phyloP scores from a whole-genome alignment of 2,113 vertebrate species.

The Corydoras maculifer region DNA sequence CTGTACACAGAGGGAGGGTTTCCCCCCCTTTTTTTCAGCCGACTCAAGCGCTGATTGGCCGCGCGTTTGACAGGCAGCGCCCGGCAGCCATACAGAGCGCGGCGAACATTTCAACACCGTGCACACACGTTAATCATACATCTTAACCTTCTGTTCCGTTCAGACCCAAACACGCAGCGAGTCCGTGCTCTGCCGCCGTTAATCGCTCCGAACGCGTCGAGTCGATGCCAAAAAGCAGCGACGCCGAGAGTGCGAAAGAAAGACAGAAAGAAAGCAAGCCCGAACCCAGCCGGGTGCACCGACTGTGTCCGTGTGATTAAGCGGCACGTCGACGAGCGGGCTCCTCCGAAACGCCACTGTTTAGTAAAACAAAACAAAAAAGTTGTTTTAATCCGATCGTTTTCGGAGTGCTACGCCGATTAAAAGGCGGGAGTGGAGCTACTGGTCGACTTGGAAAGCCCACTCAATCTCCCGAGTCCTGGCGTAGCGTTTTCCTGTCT shows the following conservation, averaged over 20 bases:
- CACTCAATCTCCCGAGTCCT: conserved; percentile 5
- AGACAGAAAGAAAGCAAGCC: neutral
- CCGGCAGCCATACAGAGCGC: conserved; percentile 62
- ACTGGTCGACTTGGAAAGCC: neutral
- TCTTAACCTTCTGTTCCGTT: conserved; percentile 45
- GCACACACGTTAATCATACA: conserved; percentile 67
- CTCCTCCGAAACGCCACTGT: neutral
- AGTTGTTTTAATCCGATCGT: no score
- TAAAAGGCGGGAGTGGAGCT: no score
- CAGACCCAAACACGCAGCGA: conserved; percentile 45
- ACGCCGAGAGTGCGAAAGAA: neutral
- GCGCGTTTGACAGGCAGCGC: conserved; percentile 63
- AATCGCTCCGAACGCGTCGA: neutral
- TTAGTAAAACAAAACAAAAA: no score
- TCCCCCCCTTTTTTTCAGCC: conserved; percentile 65
- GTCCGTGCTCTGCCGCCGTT: neutral
- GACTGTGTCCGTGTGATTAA: conserved; percentile 13
- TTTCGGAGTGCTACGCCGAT: neutral
- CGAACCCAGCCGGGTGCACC: neutral
- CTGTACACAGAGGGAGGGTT: conserved; percentile 75
- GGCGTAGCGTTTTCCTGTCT: conserved; percentile 34
- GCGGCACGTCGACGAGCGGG: neutral
- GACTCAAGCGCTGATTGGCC: conserved; percentile 73
- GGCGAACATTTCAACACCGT: conserved; percentile 61
- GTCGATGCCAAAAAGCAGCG: neutral